Conservation (phyloP, 2,888 invertebrate genomes). For the Drosophila robusta region DNA sequence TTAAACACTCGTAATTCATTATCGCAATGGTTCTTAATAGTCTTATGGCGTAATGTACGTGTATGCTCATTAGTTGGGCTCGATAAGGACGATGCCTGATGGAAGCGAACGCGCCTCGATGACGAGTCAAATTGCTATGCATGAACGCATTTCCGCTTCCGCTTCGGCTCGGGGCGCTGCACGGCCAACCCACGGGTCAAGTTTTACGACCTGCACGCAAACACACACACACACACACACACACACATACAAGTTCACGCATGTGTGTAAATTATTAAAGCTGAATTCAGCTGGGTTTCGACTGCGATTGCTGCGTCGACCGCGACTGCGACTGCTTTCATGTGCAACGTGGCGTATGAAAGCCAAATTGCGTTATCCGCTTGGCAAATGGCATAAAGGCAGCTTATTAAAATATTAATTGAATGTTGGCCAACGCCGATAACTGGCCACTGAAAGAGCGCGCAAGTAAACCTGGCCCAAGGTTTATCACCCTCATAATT, state of each 20-base stretch:
- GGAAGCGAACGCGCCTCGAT: conserved; percentile 28
- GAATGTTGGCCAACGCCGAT: conserved; percentile 68
- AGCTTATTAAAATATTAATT: conserved; percentile 82
- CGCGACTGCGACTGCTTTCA: conserved; percentile 29
- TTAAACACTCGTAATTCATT: conserved; percentile 39
- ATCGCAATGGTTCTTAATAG: conserved; percentile 28
- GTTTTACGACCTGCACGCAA: conserved; percentile 22
- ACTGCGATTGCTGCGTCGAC: conserved; percentile 1
- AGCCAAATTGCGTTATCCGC: conserved; percentile 76
- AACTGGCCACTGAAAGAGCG: conserved; percentile 32
- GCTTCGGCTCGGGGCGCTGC: conserved; percentile 27
- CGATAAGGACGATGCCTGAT: conserved; percentile 25
- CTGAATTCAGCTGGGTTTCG: conserved; percentile 24
- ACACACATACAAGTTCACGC: conserved; percentile 2
- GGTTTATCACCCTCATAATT: conserved; percentile 76
- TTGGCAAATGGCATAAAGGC: conserved; percentile 69
- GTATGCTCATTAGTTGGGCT: conserved; percentile 35
- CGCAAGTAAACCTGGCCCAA: conserved; percentile 45
- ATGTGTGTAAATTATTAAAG: conserved; percentile 67
- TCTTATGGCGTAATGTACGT: conserved; percentile 14
- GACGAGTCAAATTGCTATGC: conserved; percentile 57
- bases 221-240: conserved; percentile 1
- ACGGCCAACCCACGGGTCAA: conserved; percentile 31
- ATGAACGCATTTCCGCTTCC: conserved; percentile 76
- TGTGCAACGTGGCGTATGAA: conserved; percentile 66